Conservation (phyloP, 1,140 invertebrate species). For the Leptoteleia sp. region DNA sequence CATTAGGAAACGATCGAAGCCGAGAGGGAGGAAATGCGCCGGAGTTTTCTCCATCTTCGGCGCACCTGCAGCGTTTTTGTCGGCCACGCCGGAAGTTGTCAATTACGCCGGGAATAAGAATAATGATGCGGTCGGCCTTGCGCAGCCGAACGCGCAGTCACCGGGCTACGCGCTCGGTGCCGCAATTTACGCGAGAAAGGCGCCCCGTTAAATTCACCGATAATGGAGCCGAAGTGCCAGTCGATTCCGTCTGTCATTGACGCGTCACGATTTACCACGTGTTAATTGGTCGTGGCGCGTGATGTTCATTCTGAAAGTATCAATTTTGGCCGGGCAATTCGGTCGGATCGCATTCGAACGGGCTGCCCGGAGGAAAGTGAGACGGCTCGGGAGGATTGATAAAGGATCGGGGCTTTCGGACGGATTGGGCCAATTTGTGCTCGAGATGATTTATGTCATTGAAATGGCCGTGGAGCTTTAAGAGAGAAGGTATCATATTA, state of each 20-base stretch:
- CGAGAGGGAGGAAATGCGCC: conserved; percentile 35
- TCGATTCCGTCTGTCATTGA: conserved; percentile 25
- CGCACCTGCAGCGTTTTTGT: conserved; percentile 50
- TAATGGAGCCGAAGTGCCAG: conserved; percentile 23
- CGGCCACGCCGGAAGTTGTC: too few species aligned
- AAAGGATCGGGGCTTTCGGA: conserved; percentile 32
- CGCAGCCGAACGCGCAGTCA: too few species aligned
- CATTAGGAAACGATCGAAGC: conserved; percentile 58
- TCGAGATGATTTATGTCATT: conserved; percentile 33
- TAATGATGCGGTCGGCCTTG: conserved; percentile 51
- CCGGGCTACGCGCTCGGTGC: conserved; percentile 4
- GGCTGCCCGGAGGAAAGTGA: conserved; percentile 10
- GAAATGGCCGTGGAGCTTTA: conserved; percentile 25
- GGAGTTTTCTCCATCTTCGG: conserved; percentile 16
- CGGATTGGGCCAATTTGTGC: conserved; percentile 34
- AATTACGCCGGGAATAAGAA: conserved; percentile 53
- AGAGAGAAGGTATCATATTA: conserved; percentile 28
- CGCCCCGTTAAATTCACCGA: conserved; percentile 4
- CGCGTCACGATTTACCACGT: too few species aligned
- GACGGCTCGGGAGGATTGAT: conserved; percentile 22
- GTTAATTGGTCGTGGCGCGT: conserved; percentile 38
- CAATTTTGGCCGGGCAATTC: conserved; percentile 21
- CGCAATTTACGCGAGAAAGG: conserved; percentile 49
- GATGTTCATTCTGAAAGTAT: conserved; percentile 18
- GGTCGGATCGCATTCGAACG: too few species aligned